A percentile compares a stretch with the other conserved stretches of the same genome.
Conservation (phyloP, 2,797 vertebrate genomes). For the Poecilia wingei region DNA sequence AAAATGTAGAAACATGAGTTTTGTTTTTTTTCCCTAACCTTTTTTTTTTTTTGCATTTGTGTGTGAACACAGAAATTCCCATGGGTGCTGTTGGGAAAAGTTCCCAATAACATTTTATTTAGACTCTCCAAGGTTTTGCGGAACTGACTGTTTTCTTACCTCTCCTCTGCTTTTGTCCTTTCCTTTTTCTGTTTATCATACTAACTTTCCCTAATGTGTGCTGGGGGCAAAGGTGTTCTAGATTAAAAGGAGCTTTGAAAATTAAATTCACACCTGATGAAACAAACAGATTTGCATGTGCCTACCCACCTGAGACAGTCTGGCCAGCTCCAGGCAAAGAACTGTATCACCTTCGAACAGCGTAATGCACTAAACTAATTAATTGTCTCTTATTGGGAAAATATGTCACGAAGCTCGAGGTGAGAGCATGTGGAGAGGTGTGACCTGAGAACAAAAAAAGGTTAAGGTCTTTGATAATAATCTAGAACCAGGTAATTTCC, state of each 20-base stretch:
- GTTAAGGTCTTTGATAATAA: constrained; percentile 59
- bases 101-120: constrained; percentile 26
- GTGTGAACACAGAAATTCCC: constrained; percentile 48
- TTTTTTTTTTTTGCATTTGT: constrained; percentile 32
- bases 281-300: constrained; percentile 83
- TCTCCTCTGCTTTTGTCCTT: constrained; percentile 52
- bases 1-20: constrained; percentile 58
- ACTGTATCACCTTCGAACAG: constrained; percentile 77
- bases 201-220: constrained; percentile 69
- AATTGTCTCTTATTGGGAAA: constrained; percentile 77
- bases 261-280: constrained; percentile 86
- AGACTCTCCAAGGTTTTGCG: constrained; percentile 44
- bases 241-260: constrained; percentile 82
- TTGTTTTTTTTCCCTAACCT: constrained; percentile 17
- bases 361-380: constrained; percentile 76
- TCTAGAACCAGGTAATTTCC: constrained; percentile 54
- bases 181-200: constrained; percentile 42
- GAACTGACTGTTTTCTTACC: constrained; percentile 34
- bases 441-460: constrained; percentile 65
- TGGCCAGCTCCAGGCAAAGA: constrained; percentile 82
- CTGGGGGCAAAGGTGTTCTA: constrained; percentile 84
- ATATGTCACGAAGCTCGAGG: constrained; percentile 73
- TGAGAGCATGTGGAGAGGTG: constrained; percentile 51
- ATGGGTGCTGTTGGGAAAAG: constrained; percentile 35
- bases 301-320: constrained; percentile 74